Evolutionary conservation across 2,888 invertebrate genomes (phyloP).

Genomic region (Temnothorax ravouxi): DNA sequence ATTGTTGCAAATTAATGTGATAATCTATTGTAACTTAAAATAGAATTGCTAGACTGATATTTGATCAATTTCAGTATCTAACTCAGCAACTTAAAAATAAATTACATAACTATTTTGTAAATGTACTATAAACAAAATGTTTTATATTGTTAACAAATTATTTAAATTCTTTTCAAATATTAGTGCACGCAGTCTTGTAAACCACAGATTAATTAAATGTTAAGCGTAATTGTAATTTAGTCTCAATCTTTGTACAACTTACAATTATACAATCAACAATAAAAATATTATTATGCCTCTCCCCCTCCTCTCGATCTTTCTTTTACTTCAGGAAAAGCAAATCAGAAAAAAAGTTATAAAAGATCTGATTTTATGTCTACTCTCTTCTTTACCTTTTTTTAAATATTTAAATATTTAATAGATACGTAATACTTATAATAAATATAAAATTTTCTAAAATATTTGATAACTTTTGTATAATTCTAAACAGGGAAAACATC

Average conservation of each 20-base stretch:
- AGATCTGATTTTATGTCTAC: too few species aligned
- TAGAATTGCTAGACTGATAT: neutral
- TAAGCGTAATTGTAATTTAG: neutral
- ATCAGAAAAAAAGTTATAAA: too few species aligned
- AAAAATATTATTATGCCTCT: too few species aligned
- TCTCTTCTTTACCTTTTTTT: too few species aligned
- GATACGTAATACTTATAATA: too few species aligned
- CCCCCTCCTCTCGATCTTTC: too few species aligned
- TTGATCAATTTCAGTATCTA: neutral
- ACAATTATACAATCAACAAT: too few species aligned
- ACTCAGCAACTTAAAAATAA: neutral
- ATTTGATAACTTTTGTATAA: too few species aligned
- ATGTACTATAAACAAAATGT: conserved; percentile 1
- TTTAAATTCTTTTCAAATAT: neutral
- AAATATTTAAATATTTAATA: too few species aligned
- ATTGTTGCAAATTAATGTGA: conserved; percentile 15
- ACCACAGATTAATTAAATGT: neutral
- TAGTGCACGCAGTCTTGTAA: neutral
- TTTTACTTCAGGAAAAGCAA: too few species aligned
- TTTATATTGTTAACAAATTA: neutral
- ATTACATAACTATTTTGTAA: conserved; percentile 20
- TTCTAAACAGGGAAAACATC: too few species aligned
- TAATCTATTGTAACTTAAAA: conserved; percentile 25
- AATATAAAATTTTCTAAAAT: too few species aligned
- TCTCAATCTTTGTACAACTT: neutral